phyloP scores from a whole-genome alignment of 2,113 vertebrate species.

The Misgurnus mizolepis region DNA sequence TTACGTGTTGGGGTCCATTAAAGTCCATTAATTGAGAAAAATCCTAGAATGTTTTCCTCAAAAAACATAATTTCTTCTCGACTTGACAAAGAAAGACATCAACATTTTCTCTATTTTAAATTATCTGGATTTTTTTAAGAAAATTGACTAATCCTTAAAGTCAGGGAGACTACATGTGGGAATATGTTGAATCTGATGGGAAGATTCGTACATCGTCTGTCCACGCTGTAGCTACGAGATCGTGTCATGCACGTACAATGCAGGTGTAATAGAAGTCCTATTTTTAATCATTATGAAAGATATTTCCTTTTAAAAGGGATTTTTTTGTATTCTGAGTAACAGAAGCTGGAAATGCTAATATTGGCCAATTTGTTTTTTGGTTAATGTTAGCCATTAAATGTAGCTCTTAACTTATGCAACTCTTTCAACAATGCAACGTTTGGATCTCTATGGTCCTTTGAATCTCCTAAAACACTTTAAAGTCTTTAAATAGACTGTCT shows the following conservation, averaged over 20 bases:
- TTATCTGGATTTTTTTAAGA: too few species aligned
- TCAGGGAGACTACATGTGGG: conserved; percentile 34
- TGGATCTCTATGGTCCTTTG: background rate
- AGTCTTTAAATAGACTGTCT: background rate
- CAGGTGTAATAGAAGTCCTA: background rate
- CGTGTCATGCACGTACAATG: conserved; percentile 6
- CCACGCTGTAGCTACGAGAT: background rate
- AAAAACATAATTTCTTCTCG: too few species aligned
- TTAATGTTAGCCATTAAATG: background rate
- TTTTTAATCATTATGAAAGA: conserved; percentile 14
- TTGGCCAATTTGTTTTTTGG: background rate
- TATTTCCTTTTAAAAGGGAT: background rate
- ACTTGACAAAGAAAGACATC: too few species aligned
- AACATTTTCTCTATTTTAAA: too few species aligned
- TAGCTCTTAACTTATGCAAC: conserved; percentile 11
- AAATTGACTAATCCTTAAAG: background rate
- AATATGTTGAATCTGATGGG: conserved; percentile 10
- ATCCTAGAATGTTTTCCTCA: too few species aligned
- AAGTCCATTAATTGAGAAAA: too few species aligned
- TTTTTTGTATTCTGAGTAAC: conserved; percentile 20
- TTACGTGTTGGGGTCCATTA: too few species aligned
- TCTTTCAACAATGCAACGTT: conserved; percentile 17
- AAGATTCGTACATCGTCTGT: background rate
- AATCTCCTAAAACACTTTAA: conserved; percentile 1
- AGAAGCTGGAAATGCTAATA: background rate